Evolutionary conservation across 1,140 invertebrate species (phyloP).

Genomic region (Trinorchestia longiramus): DNA sequence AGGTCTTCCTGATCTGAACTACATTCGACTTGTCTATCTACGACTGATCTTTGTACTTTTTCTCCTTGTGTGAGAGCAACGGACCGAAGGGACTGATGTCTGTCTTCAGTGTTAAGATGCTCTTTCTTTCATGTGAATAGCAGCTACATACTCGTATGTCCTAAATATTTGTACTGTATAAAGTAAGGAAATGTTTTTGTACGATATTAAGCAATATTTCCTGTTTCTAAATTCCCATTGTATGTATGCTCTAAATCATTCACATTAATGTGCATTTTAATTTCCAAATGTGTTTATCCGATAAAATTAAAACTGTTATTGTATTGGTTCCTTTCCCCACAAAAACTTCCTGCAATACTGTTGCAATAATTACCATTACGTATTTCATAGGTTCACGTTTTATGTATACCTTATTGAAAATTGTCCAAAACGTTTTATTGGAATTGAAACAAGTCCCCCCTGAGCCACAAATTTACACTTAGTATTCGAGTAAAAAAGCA

Average conservation of each 20-base stretch:
- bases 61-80: too few species aligned
- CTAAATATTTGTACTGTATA: background rate
- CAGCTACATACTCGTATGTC: background rate
- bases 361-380: background rate
- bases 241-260: background rate
- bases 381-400: background rate
- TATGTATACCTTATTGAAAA: background rate
- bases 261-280: slow-evolving; percentile 24
- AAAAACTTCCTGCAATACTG: background rate
- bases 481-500: background rate
- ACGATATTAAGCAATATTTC: background rate
- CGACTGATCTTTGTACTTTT: background rate
- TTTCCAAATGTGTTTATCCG: background rate
- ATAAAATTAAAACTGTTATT: background rate
- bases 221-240: background rate
- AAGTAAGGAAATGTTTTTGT: background rate
- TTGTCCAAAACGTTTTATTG: background rate
- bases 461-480: background rate
- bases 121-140: background rate
- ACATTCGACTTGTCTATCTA: background rate
- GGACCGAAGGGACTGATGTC: background rate
- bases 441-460: background rate
- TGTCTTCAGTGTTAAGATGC: background rate
- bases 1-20: background rate
- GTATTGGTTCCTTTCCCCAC: background rate